Evolutionary conservation across 64 coral and sea anemone genomes (phyloP), one percentile per base, ranked within the genome.

Genomic region (Actinia equina): DNA sequence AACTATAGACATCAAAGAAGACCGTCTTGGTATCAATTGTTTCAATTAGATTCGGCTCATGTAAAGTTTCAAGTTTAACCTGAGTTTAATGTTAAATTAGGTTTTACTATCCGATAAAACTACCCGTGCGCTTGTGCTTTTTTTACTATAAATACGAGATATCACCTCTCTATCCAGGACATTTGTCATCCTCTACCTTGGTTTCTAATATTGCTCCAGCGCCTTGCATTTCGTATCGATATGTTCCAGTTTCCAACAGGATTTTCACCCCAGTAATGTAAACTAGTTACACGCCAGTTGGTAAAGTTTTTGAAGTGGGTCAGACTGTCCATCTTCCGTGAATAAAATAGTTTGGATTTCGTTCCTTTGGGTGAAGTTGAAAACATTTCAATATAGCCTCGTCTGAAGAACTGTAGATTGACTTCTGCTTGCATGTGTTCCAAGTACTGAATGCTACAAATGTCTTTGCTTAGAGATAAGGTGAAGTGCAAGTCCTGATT

Each of bases 241-340:
- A 90, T 90, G 1, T 27, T 77, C 88, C 88, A 90, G 9, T 90
- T 15, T 41, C 88, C 88, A 71, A 54, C 9, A 83, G 88, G 80
- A 7, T 77, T 70, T 41, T 90, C 88, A 15, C 88, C 88, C 88
- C 88, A 90, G 27, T 83, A 90, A 42, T 90, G 88, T 55, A 90
- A 41, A 49, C 88, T 90, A 7, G 63, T 71, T 19, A 90, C 62
- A 9, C 20, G 44, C 81, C 59, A 85, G 79, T 71, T 74, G 4
- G 16, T 54, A 17, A 90, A 83, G 49, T 12, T 77, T 74, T 84
- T 74, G 18, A 15, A 53, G 49, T 67, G 69, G 4, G 63, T 85
- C 80, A 9, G 30, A 71, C 20, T 67, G 64, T 90, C 88, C 20
- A 76, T 56, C 23, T 1, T 60, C 27, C 88, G 59, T 46, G 64